These are phyloP conservation scores for Pterostichus niger DNA, from an alignment of 2,888 invertebrate genomes.

Conservation along the genomic window DNA sequence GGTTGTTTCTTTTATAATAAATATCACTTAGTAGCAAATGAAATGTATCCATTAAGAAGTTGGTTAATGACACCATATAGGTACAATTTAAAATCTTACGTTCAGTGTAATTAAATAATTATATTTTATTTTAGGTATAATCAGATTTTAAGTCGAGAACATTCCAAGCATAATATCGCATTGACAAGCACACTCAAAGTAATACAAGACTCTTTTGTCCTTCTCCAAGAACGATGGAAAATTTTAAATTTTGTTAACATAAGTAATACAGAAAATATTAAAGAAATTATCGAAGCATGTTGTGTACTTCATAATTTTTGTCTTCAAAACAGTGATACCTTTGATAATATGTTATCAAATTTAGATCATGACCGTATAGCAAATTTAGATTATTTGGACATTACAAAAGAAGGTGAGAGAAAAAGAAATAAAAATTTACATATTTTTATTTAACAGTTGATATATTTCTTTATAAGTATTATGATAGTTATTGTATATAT, in stretches of 20 bases:
- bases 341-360: conserved; percentile 22
- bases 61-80: conserved; percentile 50
- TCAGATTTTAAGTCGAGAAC: neutral
- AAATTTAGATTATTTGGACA: conserved; percentile 35
- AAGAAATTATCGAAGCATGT: conserved; percentile 18
- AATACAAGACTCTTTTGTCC: neutral
- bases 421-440: conserved; percentile 45
- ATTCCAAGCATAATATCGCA: conserved; percentile 28
- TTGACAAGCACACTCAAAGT: neutral
- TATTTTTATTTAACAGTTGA: conserved; percentile 37
- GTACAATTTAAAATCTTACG: neutral
- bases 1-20: conserved; percentile 40
- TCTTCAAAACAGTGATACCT: conserved; percentile 15
- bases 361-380: neutral
- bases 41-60: conserved; percentile 45
- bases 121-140: conserved; percentile 15
- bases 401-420: conserved; percentile 33
- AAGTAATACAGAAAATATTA: neutral
- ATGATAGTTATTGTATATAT: neutral
- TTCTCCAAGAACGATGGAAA: conserved; percentile 41
- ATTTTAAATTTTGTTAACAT: conserved; percentile 42
- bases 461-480: conserved; percentile 24
- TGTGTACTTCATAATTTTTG: conserved; percentile 58
- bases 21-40: conserved; percentile 48
- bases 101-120: neutral